These are phyloP conservation scores for Zygothrica quintamaculata DNA, from an alignment of 2,888 invertebrate genomes.

Conservation along the genomic window DNA sequence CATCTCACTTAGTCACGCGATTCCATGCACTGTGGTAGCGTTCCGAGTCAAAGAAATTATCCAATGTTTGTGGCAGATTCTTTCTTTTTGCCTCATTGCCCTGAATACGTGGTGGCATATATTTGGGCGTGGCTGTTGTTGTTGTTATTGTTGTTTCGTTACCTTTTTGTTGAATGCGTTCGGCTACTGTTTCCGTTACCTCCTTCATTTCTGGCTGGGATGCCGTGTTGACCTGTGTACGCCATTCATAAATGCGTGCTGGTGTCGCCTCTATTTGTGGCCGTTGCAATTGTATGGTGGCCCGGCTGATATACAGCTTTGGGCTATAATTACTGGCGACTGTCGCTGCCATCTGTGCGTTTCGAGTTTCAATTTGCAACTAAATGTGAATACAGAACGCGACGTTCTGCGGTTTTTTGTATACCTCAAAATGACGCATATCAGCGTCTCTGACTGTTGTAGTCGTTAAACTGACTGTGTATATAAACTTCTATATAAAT, in stretches of 20 bases:
- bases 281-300: conserved; percentile 54
- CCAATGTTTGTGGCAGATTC: conserved; percentile 62
- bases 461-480: conserved; percentile 15
- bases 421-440: conserved; percentile 54
- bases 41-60: conserved; percentile 75
- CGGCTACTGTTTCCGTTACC: conserved; percentile 22
- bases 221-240: conserved; percentile 51
- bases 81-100: conserved; percentile 60
- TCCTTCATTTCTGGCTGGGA: conserved; percentile 13
- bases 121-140: conserved; percentile 35
- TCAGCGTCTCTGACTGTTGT: conserved; percentile 14
- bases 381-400: conserved; percentile 58
- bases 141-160: conserved; percentile 11
- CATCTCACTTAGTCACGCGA: conserved; percentile 69
- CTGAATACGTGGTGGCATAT: conserved; percentile 57
- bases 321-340: conserved; percentile 25
- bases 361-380: conserved; percentile 64
- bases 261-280: conserved; percentile 13
- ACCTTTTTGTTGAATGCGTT: conserved; percentile 33
- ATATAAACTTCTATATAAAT: background rate
- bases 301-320: conserved; percentile 58
- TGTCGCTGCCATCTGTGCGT: conserved; percentile 62
- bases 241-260: conserved; percentile 57
- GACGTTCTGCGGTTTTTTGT: conserved; percentile 57
- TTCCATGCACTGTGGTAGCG: conserved; percentile 73